Evolutionary conservation across 2,888 invertebrate species (phyloP).

Genomic region (Ariolimax columbianus): DNA sequence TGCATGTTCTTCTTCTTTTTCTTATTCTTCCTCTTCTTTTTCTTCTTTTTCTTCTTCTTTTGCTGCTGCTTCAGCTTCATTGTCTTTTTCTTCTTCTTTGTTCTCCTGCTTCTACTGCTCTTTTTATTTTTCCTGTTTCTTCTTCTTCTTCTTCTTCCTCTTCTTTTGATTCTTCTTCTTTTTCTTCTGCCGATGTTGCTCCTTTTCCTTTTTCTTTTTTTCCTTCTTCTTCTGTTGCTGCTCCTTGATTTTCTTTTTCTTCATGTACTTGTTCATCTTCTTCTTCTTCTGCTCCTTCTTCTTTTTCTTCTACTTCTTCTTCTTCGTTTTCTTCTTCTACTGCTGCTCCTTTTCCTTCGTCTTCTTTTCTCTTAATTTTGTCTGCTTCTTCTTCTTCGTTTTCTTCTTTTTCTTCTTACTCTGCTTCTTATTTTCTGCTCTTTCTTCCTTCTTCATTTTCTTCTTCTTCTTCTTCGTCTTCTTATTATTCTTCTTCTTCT

Average conservation of each 20-base stretch:
- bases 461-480: background rate
- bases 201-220: background rate
- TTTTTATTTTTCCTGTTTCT: background rate
- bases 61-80: background rate
- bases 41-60: background rate
- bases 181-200: background rate
- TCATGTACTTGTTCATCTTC: too few relatives aligned
- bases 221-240: background rate
- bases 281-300: too few relatives aligned
- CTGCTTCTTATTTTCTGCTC: too few relatives aligned
- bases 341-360: too few relatives aligned
- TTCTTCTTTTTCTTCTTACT: too few relatives aligned
- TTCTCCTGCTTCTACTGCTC: background rate
- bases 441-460: background rate
- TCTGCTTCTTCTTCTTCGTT: too few relatives aligned
- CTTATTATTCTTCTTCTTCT: background rate
- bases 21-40: background rate
- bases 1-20: too few relatives aligned
- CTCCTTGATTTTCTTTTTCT: too few relatives aligned
- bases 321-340: too few relatives aligned
- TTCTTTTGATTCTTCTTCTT: background rate
- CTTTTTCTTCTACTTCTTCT: too few relatives aligned
- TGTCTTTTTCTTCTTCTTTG: background rate
- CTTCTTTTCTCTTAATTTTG: too few relatives aligned
- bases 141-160: background rate